Evolutionary conservation across 2,113 vertebrate species (phyloP).

Genomic region (Oncorhynchus kisutch): DNA sequence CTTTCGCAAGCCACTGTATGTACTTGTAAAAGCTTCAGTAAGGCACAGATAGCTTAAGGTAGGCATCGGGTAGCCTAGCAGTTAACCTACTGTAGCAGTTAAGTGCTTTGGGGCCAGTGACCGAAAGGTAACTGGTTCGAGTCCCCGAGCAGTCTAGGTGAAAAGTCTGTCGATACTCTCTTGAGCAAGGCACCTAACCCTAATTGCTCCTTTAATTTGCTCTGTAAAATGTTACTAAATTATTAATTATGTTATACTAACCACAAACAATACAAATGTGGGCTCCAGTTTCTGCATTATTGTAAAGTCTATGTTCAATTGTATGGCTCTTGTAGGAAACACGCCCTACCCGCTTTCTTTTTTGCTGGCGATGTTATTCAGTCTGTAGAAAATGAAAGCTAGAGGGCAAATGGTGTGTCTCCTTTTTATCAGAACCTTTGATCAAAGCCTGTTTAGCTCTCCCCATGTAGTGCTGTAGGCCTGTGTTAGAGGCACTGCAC

Average conservation of each 20-base stretch:
- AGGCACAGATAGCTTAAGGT: too few species aligned
- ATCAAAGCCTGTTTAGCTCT: conserved; percentile 75
- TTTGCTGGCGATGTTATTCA: conserved; percentile 46
- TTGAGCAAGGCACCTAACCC: too few species aligned
- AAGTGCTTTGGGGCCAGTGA: too few species aligned
- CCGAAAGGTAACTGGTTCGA: too few species aligned
- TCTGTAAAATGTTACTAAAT: background rate
- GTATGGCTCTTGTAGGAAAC: conserved; percentile 61
- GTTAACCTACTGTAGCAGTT: too few species aligned
- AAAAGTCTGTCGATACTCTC: too few species aligned
- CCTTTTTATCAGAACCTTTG: conserved; percentile 72
- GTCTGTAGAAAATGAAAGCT: conserved; percentile 70
- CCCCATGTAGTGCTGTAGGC: conserved; percentile 75
- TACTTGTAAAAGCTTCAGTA: too few species aligned
- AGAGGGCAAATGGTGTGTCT: conserved; percentile 71
- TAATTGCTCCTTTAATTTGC: too few species aligned
- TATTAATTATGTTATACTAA: background rate
- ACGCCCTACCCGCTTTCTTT: conserved; percentile 55
- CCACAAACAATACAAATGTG: conserved; percentile 29
- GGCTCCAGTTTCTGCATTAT: conserved; percentile 44
- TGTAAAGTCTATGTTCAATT: conserved; percentile 50
- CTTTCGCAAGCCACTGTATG: too few species aligned
- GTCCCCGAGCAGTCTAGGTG: too few species aligned
- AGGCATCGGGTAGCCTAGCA: too few species aligned
- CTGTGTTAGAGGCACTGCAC: conserved; percentile 51